Percentiles rank a stretch among this genome's conserved stretches.
phyloP scores from a whole-genome alignment of 30 jellyfish, hydroid and myxozoan species.

The Pseudorhiza aurosa region DNA sequence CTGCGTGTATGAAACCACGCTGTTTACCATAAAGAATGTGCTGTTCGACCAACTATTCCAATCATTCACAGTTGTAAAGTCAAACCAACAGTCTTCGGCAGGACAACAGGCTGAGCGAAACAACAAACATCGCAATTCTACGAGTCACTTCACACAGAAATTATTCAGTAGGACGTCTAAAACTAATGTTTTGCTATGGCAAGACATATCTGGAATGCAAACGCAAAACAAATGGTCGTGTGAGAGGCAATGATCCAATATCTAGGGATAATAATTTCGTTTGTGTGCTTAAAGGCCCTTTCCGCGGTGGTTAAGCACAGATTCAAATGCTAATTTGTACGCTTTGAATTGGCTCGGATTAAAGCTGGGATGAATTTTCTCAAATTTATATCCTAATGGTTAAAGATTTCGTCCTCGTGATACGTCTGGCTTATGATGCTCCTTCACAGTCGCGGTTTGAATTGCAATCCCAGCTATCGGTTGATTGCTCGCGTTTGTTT shows the following conservation, averaged over 20 bases:
- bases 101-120: constrained; percentile 22
- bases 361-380: constrained; percentile 31
- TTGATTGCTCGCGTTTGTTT: too few relatives aligned
- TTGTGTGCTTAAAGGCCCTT: constrained; percentile 33
- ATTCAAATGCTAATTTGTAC: constrained; percentile 51
- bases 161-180: constrained; percentile 28
- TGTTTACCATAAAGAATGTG: constrained; percentile 55
- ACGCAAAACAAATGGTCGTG: constrained; percentile 44
- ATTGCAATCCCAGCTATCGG: background rate
- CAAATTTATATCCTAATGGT: constrained; percentile 49
- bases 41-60: constrained; percentile 24
- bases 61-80: constrained; percentile 35
- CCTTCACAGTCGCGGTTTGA: background rate
- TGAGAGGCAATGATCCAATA: constrained; percentile 43
- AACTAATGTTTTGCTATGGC: constrained; percentile 15
- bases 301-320: constrained; percentile 48
- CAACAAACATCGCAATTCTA: constrained; percentile 34
- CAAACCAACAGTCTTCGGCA: constrained; percentile 13
- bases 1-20: constrained; percentile 19
- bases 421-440: constrained; percentile 25
- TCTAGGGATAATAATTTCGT: constrained; percentile 34
- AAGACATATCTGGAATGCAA: constrained; percentile 4
- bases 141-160: constrained; percentile 3
- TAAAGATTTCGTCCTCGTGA: constrained; percentile 36
- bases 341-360: constrained; percentile 27